A percentile compares a stretch with the other conserved stretches of the same genome.
phyloP scores from a whole-genome alignment of 2,888 invertebrate species.

The Laothoe populi region DNA sequence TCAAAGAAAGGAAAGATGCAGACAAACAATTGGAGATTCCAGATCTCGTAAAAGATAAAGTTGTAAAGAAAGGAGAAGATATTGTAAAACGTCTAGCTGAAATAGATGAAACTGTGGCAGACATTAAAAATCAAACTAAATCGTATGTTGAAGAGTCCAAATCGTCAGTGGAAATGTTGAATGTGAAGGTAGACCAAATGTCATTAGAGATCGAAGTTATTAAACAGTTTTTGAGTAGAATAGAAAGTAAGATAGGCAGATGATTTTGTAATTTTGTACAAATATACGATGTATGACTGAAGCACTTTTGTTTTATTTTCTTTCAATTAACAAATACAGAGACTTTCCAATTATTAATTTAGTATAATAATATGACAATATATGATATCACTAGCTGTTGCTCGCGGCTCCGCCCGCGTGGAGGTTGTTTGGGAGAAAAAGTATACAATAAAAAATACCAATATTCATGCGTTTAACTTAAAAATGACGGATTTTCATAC shows the following conservation, averaged over 20 bases:
- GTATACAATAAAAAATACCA: no score
- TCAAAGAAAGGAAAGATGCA: constrained; percentile 44
- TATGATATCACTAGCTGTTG: no score
- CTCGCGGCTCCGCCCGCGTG: no score
- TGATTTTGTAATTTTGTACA: constrained; percentile 27
- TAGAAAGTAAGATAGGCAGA: constrained; percentile 63
- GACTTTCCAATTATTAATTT: no score
- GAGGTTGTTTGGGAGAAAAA: no score
- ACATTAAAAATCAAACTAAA: constrained; percentile 60
- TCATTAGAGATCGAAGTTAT: constrained; percentile 65
- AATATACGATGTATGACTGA: neutral
- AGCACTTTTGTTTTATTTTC: neutral
- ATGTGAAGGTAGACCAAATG: constrained; percentile 71
- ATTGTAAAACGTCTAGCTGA: constrained; percentile 61
- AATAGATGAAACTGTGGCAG: constrained; percentile 59
- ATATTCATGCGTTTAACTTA: no score
- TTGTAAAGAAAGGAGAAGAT: constrained; percentile 55
- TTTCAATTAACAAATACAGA: no score
- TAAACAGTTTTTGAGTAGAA: constrained; percentile 61
- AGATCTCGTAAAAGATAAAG: constrained; percentile 38
- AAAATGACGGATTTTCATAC: no score
- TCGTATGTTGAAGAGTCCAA: constrained; percentile 55
- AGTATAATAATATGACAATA: no score
- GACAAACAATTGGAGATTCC: constrained; percentile 36
- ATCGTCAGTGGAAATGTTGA: constrained; percentile 57